Evolutionary conservation across 1,140 invertebrate genomes (phyloP).

Genomic region (Dufourea novaeangliae): DNA sequence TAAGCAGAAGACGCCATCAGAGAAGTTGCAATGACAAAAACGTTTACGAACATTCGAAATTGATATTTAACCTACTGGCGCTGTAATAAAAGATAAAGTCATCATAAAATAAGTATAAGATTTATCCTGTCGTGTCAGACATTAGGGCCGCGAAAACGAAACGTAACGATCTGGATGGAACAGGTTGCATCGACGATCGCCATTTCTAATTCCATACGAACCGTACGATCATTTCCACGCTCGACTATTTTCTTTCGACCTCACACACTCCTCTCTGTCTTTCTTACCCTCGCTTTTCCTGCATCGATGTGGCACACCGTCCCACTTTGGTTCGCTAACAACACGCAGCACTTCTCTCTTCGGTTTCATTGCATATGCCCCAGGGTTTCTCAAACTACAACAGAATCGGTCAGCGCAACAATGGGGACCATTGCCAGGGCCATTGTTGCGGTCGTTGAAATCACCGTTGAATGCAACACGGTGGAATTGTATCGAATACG

Average conservation of each 20-base stretch:
- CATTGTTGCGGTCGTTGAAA: slow-evolving; percentile 19
- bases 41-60: not conserved
- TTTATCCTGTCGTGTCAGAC: not conserved
- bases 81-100: not conserved
- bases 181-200: slow-evolving; percentile 23
- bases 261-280: slow-evolving; percentile 27
- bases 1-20: not conserved
- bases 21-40: not conserved
- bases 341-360: slow-evolving; percentile 57
- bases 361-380: slow-evolving; percentile 38
- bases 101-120: not conserved
- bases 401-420: not conserved
- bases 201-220: slow-evolving; percentile 47
- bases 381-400: slow-evolving; percentile 38
- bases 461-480: not conserved
- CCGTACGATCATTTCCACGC: slow-evolving; percentile 28
- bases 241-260: slow-evolving; percentile 45
- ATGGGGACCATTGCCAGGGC: slow-evolving; percentile 6
- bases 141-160: slow-evolving; percentile 8
- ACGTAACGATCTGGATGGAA: slow-evolving; percentile 8
- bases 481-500: not conserved
- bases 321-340: slow-evolving; percentile 66
- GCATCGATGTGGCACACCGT: slow-evolving; percentile 72
- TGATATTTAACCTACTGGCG: not conserved
- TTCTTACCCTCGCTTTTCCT: slow-evolving; percentile 68